phyloP scores from a whole-genome alignment of 2,797 vertebrate genomes.

The Gorsachius magnificus region DNA sequence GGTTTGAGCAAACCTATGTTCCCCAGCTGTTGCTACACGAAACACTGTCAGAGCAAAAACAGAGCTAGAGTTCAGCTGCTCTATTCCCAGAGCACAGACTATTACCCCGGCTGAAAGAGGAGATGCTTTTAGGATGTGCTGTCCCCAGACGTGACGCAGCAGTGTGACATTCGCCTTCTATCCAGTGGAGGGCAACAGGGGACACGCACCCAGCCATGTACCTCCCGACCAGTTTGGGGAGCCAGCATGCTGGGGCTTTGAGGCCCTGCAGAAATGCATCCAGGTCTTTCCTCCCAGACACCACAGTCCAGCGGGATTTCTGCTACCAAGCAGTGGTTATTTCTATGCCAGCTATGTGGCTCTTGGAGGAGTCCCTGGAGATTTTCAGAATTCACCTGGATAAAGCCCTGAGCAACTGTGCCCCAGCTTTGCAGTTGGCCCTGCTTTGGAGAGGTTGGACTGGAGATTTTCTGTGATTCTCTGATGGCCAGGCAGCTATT shows the following conservation, averaged over 20 bases:
- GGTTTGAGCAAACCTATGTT: slow-evolving; percentile 59
- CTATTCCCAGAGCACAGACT: neutral
- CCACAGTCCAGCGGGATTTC: neutral
- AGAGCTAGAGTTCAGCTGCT: slow-evolving; percentile 37
- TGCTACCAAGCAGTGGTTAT: neutral
- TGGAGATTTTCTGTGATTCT: neutral
- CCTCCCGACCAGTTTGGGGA: neutral
- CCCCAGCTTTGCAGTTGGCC: neutral
- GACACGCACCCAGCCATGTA: neutral
- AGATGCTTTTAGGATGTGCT: slow-evolving; percentile 10
- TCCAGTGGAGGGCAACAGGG: slow-evolving; percentile 58
- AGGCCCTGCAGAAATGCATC: neutral
- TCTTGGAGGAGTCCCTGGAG: neutral
- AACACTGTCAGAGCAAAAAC: slow-evolving; percentile 12
- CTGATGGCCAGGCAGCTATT: rapidly evolving
- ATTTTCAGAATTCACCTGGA: neutral
- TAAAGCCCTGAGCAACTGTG: neutral
- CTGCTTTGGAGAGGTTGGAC: neutral
- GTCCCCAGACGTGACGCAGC: neutral
- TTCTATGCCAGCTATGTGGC: neutral
- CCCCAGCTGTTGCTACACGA: slow-evolving; percentile 49
- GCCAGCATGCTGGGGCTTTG: neutral
- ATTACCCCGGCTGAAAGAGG: slow-evolving; percentile 19
- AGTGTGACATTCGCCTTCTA: slow-evolving; percentile 13
- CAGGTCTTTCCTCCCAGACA: neutral